Evolutionary conservation across 2,888 invertebrate genomes (phyloP), one percentile per base, ranked within the genome.

Genomic region (Acanthoscelides obtectus): DNA sequence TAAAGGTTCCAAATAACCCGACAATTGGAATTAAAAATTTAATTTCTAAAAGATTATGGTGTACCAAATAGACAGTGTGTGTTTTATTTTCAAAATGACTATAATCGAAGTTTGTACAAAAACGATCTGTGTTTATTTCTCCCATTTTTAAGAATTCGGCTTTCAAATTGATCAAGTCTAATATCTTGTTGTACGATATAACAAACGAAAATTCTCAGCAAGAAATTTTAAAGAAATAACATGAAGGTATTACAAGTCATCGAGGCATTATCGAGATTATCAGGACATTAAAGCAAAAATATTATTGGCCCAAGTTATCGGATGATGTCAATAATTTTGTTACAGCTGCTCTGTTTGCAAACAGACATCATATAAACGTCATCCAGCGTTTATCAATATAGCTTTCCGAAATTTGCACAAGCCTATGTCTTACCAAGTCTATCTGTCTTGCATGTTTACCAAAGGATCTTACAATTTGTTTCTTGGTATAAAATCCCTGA

Each of bases 221-320:
- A 19, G 20, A 70, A 66, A 70, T 71, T 5, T 72, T 74, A 22
- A 45, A 71, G 67, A 22, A 64, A n/a, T 69, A 73, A 20, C 75
- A 76, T 68, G 69, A 69, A 66, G 67, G 72, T 22, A 72, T 66
- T 22, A 73, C 73, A n/a, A 76, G 73, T 66, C 75, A 76, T 67
- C n/a, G 76, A 69, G 76, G 76, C 0, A 74, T 77, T 22, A 27
- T 68, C 19, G 76, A 75, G 71, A 75, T 72, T 3, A 66, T 70
- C n/a, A 65, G 20, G 22, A 64, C 72, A 22, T 19, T 77, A 17
- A 72, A 72, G 69, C n/a, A 70, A 45, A 67, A 71, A 64, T 75
- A 69, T 69, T 76, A 73, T 69, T 77, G 76, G 72, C 70, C 74
- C 20, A 73, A 73, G 20, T 69, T 74, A 68, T 27, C 22, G 22